Percentiles rank a stretch among this genome's conserved stretches.
These are phyloP conservation scores for Caenorhabditis auriculariae DNA, from an alignment of 2,888 invertebrate species.

Conservation along the genomic window DNA sequence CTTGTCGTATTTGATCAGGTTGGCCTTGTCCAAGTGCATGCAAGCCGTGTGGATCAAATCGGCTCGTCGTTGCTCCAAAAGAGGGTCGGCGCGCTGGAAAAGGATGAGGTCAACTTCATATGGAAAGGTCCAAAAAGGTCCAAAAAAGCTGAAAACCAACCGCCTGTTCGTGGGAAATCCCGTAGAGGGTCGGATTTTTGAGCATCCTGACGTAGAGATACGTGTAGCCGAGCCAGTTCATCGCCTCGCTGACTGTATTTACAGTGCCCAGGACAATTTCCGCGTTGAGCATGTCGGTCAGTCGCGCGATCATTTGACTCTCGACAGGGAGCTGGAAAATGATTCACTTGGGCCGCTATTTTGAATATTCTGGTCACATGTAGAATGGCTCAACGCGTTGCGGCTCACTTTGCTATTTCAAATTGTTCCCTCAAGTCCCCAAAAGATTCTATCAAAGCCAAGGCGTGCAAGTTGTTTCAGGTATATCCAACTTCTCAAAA, in stretches of 20 bases:
- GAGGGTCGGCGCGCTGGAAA: constrained; percentile 75
- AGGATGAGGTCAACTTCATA: neutral
- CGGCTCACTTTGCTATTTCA: too few relatives aligned
- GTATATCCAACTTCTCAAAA: too few relatives aligned
- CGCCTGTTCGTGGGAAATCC: constrained; percentile 69
- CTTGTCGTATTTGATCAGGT: constrained; percentile 91
- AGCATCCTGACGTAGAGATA: constrained; percentile 95
- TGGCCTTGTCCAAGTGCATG: constrained; percentile 83
- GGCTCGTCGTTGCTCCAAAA: constrained; percentile 85
- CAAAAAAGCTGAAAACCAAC: constrained; percentile 20
- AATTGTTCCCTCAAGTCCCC: too few relatives aligned
- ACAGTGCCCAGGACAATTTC: constrained; percentile 95
- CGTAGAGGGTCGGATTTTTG: constrained; percentile 84
- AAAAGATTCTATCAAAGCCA: too few relatives aligned
- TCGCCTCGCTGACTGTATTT: constrained; percentile 84
- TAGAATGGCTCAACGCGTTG: too few relatives aligned
- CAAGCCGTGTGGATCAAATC: constrained; percentile 95
- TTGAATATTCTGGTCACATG: neutral
- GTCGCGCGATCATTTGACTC: constrained; percentile 86
- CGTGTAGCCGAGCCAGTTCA: constrained; percentile 91
- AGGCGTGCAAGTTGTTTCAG: too few relatives aligned
- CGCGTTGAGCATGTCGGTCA: constrained; percentile 96
- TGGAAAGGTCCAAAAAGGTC: neutral
- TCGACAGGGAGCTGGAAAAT: constrained; percentile 80
- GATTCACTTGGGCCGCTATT: neutral